Evolutionary conservation across 1,140 invertebrate genomes (phyloP), one percentile per base, ranked within the genome.

Genomic region (Drosophila gunungcola): DNA sequence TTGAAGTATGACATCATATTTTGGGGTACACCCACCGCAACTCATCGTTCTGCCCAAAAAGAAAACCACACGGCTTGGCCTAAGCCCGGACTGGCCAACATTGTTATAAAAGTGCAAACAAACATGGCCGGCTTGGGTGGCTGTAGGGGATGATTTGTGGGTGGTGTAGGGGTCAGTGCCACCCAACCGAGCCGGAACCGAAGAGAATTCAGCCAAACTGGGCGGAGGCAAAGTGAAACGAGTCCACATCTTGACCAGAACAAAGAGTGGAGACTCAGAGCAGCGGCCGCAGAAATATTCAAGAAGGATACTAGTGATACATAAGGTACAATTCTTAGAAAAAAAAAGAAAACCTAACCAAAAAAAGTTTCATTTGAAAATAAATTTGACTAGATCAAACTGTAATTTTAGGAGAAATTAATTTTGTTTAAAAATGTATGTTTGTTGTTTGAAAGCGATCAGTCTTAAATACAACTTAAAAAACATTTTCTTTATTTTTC

Each of bases 91-190:
- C 43, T 58, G 63, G 67, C 70, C 65, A 76, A 89, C 83, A 88
- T 83, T 88, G 83, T 88, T 88, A 89, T 83, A 83, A 78, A 88
- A 89, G 80, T 84, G 77, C 84, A 89, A 89, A 74, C 78, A 85
- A 85, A 84, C 77, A 80, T 80, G 76, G 69, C 69, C 56, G 63
- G 52, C 65, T n/a, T 11, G 48, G 36, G 29, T 32, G 29, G 5
- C 16, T 2, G 29, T 32, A 7, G 29, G 29, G 29, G 5, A 2
- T 32, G 29, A 5, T 7, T 2, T 6, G 29, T 4, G 29, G 58
- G 43, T 21, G 36, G 21, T 43, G 41, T 21, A 25, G 58, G 60
- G 5, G 36, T 41, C 27, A 58, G 16, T 62, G 9, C 34, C 36
- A 36, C 29, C 49, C 36, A 69, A 39, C 13, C 62, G 41, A 39